Conservation (phyloP, 2,797 vertebrate species). For the Megalops cyprinoides region DNA sequence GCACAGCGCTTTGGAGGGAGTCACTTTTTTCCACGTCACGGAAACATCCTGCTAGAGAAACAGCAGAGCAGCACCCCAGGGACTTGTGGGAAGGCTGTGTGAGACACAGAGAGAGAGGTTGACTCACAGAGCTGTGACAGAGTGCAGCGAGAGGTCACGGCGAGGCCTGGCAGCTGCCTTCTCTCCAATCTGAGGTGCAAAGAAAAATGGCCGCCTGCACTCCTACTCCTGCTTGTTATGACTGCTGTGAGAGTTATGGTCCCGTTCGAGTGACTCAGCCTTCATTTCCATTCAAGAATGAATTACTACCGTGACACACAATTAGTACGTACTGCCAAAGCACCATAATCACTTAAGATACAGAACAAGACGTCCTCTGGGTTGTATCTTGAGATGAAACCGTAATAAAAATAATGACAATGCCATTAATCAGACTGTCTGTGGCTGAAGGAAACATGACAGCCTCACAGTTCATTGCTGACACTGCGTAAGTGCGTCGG, state of each 20-base stretch:
- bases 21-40: background rate
- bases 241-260: background rate
- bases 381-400: background rate
- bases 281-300: background rate
- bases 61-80: no score
- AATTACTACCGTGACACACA: background rate
- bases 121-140: background rate
- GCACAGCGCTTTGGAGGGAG: background rate
- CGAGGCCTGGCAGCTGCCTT: background rate
- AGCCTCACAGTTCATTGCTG: no score
- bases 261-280: background rate
- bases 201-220: no score
- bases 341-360: background rate
- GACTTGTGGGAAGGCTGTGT: conserved; percentile 1
- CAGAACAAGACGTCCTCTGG: background rate
- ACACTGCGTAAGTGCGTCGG: no score
- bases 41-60: background rate
- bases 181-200: no score
- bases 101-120: conserved; percentile 26
- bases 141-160: conserved; percentile 15
- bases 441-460: no score
- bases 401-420: background rate
- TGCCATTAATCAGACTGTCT: no score
- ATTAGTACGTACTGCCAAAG: background rate
- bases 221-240: background rate